Evolutionary conservation across 2,113 vertebrate species (phyloP), one percentile per base, ranked within the genome.

Genomic region (Dromiciops gliroides): DNA sequence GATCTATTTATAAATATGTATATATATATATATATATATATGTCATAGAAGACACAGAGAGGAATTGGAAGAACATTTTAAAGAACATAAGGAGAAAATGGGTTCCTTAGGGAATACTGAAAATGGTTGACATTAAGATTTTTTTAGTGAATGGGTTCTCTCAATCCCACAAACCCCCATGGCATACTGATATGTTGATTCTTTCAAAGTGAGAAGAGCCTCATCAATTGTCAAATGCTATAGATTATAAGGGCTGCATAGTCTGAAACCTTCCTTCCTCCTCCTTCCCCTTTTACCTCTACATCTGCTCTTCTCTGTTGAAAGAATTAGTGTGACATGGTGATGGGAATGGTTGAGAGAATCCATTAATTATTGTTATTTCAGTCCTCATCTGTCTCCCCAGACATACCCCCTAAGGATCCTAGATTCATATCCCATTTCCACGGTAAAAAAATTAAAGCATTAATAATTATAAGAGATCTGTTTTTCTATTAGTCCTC

Each of bases 21-120:
- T 37, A n/a, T 60, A 11, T 16, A n/a, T 37, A 22, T 22, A 23
- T 22, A 22, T 7, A 44, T 7, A 22, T 44, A 83, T 8, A 44
- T 75, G 9, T 16, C 12, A 44, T 8, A 23, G 67, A 91, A 49
- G 23, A 83, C 93, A 56, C 89, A 92, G 53, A 83, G 90, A 90
- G 16, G 48, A 92, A 50, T 50, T 50, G 51, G 67, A 24, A 90
- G 95, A 91, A 8, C 11, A 50, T 95, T 95, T 95, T 25, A 56
- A 92, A 95, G 92, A 96, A 16, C 48, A 50, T 56, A 90, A 48
- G 51, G 25, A 94, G 23, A 28, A n/a, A 50, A 4, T 48, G 44
- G 47, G 56, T 26, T 0, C 50, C 49, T 49, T 60, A n/a, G 28
- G 28, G 23, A 1, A n/a, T 60, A 75, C 26, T 50, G 11, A 48